Base-by-base conservation (phyloP, 2,888 invertebrate genomes). In the Strigamia maritima region DNA sequence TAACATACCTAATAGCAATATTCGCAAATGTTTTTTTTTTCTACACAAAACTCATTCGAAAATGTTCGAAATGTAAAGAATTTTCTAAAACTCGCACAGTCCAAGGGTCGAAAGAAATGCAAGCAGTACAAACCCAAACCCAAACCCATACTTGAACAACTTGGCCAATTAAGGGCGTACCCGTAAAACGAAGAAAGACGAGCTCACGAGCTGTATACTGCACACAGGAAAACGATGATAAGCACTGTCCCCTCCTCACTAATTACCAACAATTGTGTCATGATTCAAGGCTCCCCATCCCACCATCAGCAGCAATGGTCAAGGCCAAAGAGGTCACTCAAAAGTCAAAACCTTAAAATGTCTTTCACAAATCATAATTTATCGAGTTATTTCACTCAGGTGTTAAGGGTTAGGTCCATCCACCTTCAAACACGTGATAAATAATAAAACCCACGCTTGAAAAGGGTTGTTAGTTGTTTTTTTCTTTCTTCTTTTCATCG, bases 171-270 rank as follows among this genome's bases (percentile, higher is more conserved):
- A 44, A 65, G 60, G 60, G 60, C 60, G 60, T 65, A 65, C 22
- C 60, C 60, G 60, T 65, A 24, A 65, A 65, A 65, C 60, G 22
- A 65, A 65, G 60, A 24, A 44, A 44, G 44, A 44, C 44, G 44
- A 65, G 1, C 60, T 24, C n/a, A n/a, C n/a, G n/a, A n/a, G n/a
- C n/a, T n/a, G n/a, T n/a, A n/a, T n/a, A n/a, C 19, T 24, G 22
- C 19, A 22, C 44, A 44, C 44, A 35, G 3, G 10, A 22, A 65
- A 65, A 65, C 22, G 24, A 65, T 24, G 24, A 65, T 65, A 65
- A 65, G 19, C 60, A 24, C 24, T 65, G 22, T 65, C 60, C 60
- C 60, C 60, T 12, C 60, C 60, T 65, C 60, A 24, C 60, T 65
- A 65, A 65, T 65, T 65, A 65, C 7, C 22, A 65, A 22, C n/a